Conservation (phyloP, 2,888 invertebrate species). For the Embidobia sp. region DNA sequence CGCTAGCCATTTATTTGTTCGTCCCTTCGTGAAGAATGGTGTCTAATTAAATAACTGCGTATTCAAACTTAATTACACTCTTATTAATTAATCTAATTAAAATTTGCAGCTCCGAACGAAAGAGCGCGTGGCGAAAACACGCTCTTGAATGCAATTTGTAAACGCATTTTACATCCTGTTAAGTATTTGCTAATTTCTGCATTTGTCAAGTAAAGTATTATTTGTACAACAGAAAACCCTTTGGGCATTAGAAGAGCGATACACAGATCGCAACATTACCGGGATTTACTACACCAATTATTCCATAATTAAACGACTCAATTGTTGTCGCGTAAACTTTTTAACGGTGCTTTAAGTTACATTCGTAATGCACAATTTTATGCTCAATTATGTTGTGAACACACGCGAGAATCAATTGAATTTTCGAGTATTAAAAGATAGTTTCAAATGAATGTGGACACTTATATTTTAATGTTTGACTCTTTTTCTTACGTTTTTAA, state of each 20-base stretch:
- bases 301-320: too few species aligned
- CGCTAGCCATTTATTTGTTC: background rate
- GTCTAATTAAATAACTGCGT: constrained; percentile 15
- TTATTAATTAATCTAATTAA: constrained; percentile 31
- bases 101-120: constrained; percentile 3
- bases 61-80: constrained; percentile 8
- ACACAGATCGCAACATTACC: too few species aligned
- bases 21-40: background rate
- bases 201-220: constrained; percentile 6
- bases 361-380: too few species aligned
- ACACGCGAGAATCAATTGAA: too few species aligned
- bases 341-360: too few species aligned
- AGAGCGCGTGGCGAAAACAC: background rate
- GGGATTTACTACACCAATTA: too few species aligned
- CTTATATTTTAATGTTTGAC: too few species aligned
- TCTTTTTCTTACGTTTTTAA: too few species aligned
- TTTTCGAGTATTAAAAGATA: too few species aligned
- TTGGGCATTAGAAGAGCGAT: background rate
- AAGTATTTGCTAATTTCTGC: background rate
- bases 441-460: too few species aligned
- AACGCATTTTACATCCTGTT: constrained; percentile 6
- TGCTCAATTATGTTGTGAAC: too few species aligned
- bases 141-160: constrained; percentile 10
- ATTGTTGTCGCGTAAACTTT: too few species aligned
- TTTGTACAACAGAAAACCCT: constrained; percentile 5